Evolutionary conservation across 2,113 vertebrate genomes (phyloP).

Genomic region (Bombycilla garrulus): DNA sequence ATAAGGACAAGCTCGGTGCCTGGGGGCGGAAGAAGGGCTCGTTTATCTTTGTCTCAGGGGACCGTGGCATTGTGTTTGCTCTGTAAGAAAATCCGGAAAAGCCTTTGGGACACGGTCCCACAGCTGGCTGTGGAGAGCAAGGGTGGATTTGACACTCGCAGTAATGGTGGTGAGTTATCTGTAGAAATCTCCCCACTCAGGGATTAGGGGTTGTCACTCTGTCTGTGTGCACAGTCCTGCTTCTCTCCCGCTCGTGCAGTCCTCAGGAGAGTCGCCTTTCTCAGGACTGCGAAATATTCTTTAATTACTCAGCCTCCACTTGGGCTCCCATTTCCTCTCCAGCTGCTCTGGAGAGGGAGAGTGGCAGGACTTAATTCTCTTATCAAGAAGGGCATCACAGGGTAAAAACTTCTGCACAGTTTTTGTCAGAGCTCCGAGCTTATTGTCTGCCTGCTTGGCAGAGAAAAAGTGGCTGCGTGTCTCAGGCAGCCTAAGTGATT

Average conservation of each 20-base stretch:
- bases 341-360: not conserved
- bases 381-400: not conserved
- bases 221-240: not conserved
- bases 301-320: not conserved
- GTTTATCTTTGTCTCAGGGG: conserved; percentile 14
- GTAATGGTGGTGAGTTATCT: not conserved
- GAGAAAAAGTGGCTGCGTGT: not conserved
- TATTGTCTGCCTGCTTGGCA: conserved; percentile 11
- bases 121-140: not conserved
- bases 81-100: conserved; percentile 22
- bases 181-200: not conserved
- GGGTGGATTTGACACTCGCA: not conserved
- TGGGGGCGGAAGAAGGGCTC: not conserved
- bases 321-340: not conserved
- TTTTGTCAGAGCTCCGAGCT: conserved; percentile 26
- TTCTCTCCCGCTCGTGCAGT: not conserved
- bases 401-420: conserved; percentile 33
- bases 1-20: conserved; percentile 16
- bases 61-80: conserved; percentile 4
- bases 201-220: not conserved
- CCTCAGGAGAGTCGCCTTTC: not conserved
- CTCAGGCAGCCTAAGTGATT: conserved; percentile 34
- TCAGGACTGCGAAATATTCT: not conserved
- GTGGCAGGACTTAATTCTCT: conserved; percentile 18
- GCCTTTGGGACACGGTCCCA: not conserved